Percentiles rank a stretch among this genome's conserved stretches.
These are phyloP conservation scores for Vulpes lagopus DNA, from an alignment of 2,113 vertebrate species.

Conservation along the genomic window DNA sequence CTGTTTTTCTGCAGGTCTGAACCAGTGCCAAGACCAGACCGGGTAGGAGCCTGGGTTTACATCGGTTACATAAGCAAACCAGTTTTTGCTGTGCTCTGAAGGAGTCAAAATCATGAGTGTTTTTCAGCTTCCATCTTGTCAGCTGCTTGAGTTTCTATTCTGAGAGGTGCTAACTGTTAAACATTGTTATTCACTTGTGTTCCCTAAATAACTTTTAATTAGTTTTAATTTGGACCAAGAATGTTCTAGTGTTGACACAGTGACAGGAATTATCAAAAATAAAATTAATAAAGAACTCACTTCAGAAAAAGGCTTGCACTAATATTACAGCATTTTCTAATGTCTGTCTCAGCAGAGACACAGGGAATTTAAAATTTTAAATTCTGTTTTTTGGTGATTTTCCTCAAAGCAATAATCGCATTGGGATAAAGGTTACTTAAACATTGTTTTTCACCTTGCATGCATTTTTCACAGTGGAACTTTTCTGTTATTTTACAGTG, in stretches of 20 bases:
- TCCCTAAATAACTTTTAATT: constrained; percentile 80
- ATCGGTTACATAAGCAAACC: constrained; percentile 51
- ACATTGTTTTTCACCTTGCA: constrained; percentile 43
- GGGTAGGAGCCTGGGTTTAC: background rate
- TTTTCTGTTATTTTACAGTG: background rate
- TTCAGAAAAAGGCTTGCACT: background rate
- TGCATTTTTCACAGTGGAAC: constrained; percentile 21
- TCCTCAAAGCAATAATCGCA: constrained; percentile 31
- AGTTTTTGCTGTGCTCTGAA: constrained; percentile 30
- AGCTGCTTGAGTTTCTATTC: constrained; percentile 77
- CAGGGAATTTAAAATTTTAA: constrained; percentile 13
- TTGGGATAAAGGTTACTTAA: constrained; percentile 36
- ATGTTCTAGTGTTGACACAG: constrained; percentile 66
- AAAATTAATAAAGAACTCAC: constrained; percentile 71
- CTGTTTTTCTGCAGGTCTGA: constrained; percentile 3
- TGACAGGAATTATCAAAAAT: constrained; percentile 71
- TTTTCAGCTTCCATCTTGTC: constrained; percentile 62
- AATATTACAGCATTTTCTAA: constrained; percentile 40
- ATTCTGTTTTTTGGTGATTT: constrained; percentile 28
- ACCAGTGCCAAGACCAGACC: background rate
- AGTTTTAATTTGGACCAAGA: constrained; percentile 70
- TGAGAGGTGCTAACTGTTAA: constrained; percentile 76
- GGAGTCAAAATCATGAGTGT: constrained; percentile 13
- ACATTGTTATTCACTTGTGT: constrained; percentile 74
- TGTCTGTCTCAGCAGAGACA: constrained; percentile 24